Evolutionary conservation across 2,797 vertebrate genomes (phyloP).

Genomic region (Distichodus sexfasciatus): DNA sequence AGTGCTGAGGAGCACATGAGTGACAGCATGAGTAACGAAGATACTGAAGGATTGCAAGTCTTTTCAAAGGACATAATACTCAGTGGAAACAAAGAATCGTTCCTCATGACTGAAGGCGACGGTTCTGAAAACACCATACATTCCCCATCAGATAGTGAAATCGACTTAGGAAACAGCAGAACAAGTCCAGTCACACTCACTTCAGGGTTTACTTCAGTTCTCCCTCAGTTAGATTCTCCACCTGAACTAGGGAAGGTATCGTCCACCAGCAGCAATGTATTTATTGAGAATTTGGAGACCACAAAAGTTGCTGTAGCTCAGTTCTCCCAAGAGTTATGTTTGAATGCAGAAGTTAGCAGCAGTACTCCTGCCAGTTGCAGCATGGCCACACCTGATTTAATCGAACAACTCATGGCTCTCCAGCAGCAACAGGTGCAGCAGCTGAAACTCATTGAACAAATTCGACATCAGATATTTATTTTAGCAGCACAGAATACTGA

Average conservation of each 20-base stretch:
- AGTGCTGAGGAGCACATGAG: constrained; percentile 90
- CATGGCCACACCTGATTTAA: constrained; percentile 86
- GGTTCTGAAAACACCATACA: constrained; percentile 49
- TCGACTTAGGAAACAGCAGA: constrained; percentile 60
- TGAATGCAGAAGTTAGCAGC: constrained; percentile 23
- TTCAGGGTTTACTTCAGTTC: constrained; percentile 87
- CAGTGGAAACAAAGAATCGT: constrained; percentile 84
- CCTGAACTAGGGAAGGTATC: constrained; percentile 91
- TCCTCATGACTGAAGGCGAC: constrained; percentile 64
- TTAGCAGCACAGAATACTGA: constrained; percentile 90
- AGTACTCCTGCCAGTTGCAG: constrained; percentile 50
- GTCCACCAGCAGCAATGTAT: constrained; percentile 95
- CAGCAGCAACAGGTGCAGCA: constrained; percentile 98
- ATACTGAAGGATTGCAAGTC: constrained; percentile 83
- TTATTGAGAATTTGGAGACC: constrained; percentile 97
- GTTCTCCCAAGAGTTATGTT: constrained; percentile 90
- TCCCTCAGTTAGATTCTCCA: constrained; percentile 91
- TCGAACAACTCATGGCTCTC: constrained; percentile 93
- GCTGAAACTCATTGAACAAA: constrained; percentile 97
- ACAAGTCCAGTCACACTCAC: constrained; percentile 79
- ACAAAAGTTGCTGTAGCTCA: constrained; percentile 98
- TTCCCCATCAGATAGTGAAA: constrained; percentile 25
- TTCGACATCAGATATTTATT: constrained; percentile 93
- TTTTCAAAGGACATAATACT: constrained; percentile 81
- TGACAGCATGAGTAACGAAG: constrained; percentile 83